Conservation (phyloP, 2,797 vertebrate genomes). For the Todus mexicanus region DNA sequence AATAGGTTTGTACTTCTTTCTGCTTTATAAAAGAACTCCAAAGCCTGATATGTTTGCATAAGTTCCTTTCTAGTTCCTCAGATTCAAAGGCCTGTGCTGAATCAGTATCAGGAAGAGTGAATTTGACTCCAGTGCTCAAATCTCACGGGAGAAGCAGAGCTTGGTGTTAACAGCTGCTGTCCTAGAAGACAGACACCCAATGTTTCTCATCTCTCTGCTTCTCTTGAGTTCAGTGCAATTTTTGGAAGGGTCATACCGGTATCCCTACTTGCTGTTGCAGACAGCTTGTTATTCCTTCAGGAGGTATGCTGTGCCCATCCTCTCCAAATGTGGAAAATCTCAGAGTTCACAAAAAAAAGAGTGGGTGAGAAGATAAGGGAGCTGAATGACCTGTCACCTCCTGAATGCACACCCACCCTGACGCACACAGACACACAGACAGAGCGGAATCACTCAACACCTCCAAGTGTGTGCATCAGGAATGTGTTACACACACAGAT, state of each 20-base stretch:
- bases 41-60: neutral
- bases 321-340: constrained; percentile 57
- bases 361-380: constrained; percentile 59
- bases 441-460: constrained; percentile 32
- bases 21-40: neutral
- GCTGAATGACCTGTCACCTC: constrained; percentile 39
- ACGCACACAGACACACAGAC: neutral
- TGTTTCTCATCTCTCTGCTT: neutral
- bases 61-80: neutral
- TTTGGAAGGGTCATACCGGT: neutral
- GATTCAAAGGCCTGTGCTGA: neutral
- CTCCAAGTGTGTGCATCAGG: constrained; percentile 7
- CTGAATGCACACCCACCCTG: constrained; percentile 9
- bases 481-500: constrained; percentile 14
- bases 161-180: neutral
- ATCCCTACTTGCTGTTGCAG: neutral
- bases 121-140: neutral
- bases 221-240: neutral
- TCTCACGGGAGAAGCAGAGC: neutral
- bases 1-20: neutral
- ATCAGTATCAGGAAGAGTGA: neutral
- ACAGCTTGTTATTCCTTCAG: constrained; percentile 10
- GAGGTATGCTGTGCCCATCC: neutral
- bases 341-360: constrained; percentile 26
- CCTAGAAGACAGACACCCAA: neutral